Base-by-base conservation (phyloP, 2,113 vertebrate species). In the Hippocampus abdominalis region DNA sequence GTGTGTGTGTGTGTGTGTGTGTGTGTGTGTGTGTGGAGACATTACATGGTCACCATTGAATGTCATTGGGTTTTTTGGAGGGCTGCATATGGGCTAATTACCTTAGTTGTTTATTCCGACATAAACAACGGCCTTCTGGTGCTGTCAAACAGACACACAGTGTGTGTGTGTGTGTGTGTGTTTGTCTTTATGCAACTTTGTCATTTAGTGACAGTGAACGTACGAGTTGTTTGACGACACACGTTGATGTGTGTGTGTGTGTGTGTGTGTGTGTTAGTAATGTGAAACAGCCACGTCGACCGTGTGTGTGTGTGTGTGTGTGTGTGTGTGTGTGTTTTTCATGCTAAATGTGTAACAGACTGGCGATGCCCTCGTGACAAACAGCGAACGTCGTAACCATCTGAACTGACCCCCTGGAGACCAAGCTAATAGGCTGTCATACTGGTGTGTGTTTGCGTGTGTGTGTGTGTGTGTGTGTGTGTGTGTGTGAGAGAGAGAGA, bases 101-200 rank as follows among this genome's bases (percentile, higher is more conserved):
- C 66, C 70, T 71, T 73, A 84, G 81, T 90, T 86, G 89, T 92
- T 91, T 91, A 90, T 91, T 81, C 83, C 76, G 76, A 84, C 86
- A 88, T 90, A 91, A 90, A 92, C 87, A 79, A 86, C 75, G 27
- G 81, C 89, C 88, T 87, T 85, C 91, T 92, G 91, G 75, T 82
- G 76, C 81, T 88, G 79, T 86, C 84, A 86, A 86, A 83, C 82
- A 84, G 86, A 57, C 62, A 69, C 49, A 53, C 36, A 25, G 65
- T 64, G 68, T 66, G 25, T 65, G 36, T 51, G 62, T 51, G 29
- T 60, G 40, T 29, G 42, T 48, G 72, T 70, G 68, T 62, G 18
- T 8, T 3, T n/a, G 8, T 53, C 21, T 54, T 54, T 54, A 8
- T 23, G 49, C 4, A 51, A 51, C 15, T 51, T 51, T 51, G 9